Conservation (phyloP, 2,797 vertebrate species). For the Sylvilagus floridanus region DNA sequence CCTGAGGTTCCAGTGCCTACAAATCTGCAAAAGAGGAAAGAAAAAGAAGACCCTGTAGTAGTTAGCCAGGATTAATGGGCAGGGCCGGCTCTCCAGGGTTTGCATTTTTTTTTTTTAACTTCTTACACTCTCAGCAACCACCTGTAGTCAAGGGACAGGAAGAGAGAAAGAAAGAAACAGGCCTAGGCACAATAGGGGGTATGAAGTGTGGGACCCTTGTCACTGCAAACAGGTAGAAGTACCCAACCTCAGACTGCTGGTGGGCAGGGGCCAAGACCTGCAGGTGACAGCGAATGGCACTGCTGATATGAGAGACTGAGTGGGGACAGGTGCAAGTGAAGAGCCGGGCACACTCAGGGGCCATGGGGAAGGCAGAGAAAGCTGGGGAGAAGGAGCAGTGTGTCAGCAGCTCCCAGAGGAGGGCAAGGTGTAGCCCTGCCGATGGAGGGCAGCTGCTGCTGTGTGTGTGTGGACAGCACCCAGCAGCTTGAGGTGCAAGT, state of each 20-base stretch:
- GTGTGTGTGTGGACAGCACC: rapidly evolving
- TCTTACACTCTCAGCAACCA: not conserved
- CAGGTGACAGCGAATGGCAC: not conserved
- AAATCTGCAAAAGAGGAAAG: not conserved
- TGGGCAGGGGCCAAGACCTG: too few relatives aligned
- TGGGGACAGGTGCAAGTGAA: not conserved
- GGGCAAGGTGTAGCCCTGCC: not conserved
- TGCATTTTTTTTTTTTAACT: not conserved
- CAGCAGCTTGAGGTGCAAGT: rapidly evolving
- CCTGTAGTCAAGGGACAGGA: not conserved
- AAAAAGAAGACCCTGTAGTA: not conserved
- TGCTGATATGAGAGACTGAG: not conserved
- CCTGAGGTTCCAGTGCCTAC: not conserved
- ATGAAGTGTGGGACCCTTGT: not conserved
- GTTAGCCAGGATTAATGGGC: not conserved
- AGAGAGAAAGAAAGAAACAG: not conserved
- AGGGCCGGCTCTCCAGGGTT: not conserved
- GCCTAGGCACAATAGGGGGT: not conserved
- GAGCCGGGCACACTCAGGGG: not conserved
- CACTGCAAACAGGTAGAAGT: not conserved
- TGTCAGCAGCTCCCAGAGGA: not conserved
- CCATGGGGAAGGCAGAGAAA: rapidly evolving
- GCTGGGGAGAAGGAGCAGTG: not conserved
- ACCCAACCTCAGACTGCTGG: not conserved
- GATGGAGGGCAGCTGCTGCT: rapidly evolving